phyloP scores from a whole-genome alignment of 2,888 invertebrate genomes.

The Tiliacea citrago region DNA sequence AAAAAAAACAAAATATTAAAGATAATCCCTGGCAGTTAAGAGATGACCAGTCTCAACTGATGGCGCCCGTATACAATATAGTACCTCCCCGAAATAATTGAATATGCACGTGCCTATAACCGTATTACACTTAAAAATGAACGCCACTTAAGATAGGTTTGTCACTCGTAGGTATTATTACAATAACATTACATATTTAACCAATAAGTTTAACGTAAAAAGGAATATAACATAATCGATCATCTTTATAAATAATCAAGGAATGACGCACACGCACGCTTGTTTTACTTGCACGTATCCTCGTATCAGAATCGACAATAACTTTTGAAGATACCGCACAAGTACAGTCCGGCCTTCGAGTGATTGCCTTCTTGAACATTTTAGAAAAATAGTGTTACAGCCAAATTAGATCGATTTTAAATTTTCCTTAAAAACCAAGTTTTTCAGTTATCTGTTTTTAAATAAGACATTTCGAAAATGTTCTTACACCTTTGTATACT shows the following conservation, averaged over 20 bases:
- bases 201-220: background rate
- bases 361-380: no score
- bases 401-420: no score
- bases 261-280: constrained; percentile 27
- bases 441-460: no score
- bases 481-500: no score
- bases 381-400: no score
- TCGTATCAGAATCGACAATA: constrained; percentile 19
- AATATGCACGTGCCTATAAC: background rate
- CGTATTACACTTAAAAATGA: background rate
- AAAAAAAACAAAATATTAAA: no score
- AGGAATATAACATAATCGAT: constrained; percentile 10
- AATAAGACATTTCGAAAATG: no score
- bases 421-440: no score
- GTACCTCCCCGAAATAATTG: constrained; percentile 4
- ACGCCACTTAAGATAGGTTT: constrained; percentile 2
- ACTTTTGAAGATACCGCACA: background rate
- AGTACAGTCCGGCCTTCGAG: background rate
- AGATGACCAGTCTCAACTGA: no score
- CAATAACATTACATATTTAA: background rate
- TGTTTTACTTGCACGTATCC: constrained; percentile 4
- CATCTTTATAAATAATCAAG: background rate
- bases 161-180: background rate
- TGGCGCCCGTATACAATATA: no score
- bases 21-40: no score